These are phyloP conservation scores for Protomyctophum bolini DNA, from an alignment of 2,113 vertebrate genomes.

Conservation along the genomic window DNA sequence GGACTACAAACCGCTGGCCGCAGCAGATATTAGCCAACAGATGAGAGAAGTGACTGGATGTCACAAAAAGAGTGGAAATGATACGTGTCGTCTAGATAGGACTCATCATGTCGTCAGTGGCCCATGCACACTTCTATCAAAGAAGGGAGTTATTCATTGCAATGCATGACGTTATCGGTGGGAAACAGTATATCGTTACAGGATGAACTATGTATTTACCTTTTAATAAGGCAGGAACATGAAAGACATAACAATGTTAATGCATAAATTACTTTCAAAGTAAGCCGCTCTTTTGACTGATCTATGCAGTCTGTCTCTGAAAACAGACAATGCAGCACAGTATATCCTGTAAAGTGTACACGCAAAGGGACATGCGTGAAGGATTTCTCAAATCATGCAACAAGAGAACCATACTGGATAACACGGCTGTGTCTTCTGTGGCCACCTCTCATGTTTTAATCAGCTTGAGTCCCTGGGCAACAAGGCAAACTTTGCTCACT, in stretches of 20 bases:
- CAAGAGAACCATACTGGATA: slow-evolving; percentile 60
- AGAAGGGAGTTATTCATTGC: not conserved
- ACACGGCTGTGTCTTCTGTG: slow-evolving; percentile 63
- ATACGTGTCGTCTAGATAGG: not conserved
- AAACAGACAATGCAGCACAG: no score
- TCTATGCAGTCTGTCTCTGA: no score
- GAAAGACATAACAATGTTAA: no score
- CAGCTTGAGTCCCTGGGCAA: slow-evolving; percentile 65
- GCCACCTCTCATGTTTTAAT: slow-evolving; percentile 73
- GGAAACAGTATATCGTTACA: no score
- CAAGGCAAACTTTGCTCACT: slow-evolving; percentile 66
- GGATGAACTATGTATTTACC: no score
- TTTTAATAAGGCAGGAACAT: no score
- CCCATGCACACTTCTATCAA: not conserved
- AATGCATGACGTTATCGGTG: no score
- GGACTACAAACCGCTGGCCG: not conserved
- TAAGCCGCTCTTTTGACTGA: no score
- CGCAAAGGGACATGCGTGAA: no score
- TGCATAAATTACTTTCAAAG: no score
- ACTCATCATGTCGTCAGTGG: not conserved
- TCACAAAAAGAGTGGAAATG: not conserved
- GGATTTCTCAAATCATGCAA: no score
- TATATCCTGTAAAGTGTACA: no score
- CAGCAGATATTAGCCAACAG: not conserved
- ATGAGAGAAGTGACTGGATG: not conserved